These are phyloP conservation scores for Campopleginae sp. DNA, from an alignment of 2,888 invertebrate genomes.

Conservation along the genomic window DNA sequence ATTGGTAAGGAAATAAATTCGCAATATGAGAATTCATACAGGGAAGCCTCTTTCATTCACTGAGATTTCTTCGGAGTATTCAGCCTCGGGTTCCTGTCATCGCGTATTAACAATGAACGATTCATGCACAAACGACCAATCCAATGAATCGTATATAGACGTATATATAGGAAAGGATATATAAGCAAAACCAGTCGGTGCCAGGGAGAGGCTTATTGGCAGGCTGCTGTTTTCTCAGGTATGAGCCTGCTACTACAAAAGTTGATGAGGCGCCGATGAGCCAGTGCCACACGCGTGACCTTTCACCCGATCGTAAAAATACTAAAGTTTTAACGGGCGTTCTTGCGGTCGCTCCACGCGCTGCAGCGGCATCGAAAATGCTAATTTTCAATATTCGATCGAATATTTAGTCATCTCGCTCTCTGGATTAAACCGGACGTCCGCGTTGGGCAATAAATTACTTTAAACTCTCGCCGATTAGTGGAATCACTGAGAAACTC, in stretches of 20 bases:
- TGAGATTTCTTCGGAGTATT: constrained; percentile 55
- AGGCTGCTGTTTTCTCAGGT: constrained; percentile 66
- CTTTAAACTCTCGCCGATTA: no score
- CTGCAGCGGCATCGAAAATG: constrained; percentile 76
- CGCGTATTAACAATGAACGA: constrained; percentile 69
- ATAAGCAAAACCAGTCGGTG: constrained; percentile 45
- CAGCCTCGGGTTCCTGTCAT: constrained; percentile 61
- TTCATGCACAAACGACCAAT: constrained; percentile 16
- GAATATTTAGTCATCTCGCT: constrained; percentile 37
- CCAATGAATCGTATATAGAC: background rate
- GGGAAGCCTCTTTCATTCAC: constrained; percentile 75
- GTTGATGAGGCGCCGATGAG: constrained; percentile 66
- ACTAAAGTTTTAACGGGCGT: constrained; percentile 71
- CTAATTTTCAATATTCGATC: constrained; percentile 66
- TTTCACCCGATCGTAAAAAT: constrained; percentile 81
- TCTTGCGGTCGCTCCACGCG: constrained; percentile 51
- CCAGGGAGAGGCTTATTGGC: constrained; percentile 71
- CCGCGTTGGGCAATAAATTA: background rate
- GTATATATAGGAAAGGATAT: background rate
- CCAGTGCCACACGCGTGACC: constrained; percentile 71
- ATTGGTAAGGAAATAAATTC: constrained; percentile 76
- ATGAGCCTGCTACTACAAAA: constrained; percentile 38
- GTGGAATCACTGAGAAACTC: background rate
- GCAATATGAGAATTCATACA: constrained; percentile 55
- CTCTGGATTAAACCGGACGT: background rate